Percentiles rank a stretch among this genome's conserved stretches.
phyloP scores from a whole-genome alignment of 1,140 invertebrate genomes.

The Littorina saxatilis region DNA sequence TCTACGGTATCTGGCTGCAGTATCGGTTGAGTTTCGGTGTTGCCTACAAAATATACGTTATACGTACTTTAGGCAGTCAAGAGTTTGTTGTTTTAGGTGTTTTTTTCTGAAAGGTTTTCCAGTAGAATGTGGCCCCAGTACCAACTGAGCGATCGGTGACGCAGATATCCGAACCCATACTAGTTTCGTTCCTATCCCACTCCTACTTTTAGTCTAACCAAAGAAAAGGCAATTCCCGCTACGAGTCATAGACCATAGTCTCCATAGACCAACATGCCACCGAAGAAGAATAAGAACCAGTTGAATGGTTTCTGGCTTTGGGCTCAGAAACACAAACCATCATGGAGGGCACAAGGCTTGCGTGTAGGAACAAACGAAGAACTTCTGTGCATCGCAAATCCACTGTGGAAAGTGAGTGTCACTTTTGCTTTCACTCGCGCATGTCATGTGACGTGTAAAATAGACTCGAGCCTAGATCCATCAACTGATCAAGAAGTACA shows the following conservation, averaged over 20 bases:
- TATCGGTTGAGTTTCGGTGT: no score
- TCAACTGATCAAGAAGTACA: no score
- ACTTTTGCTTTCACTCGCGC: no score
- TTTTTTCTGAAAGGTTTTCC: no score
- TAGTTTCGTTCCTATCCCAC: neutral
- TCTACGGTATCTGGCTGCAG: no score
- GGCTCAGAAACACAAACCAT: neutral
- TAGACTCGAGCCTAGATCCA: no score
- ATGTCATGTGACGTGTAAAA: neutral
- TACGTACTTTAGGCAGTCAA: no score
- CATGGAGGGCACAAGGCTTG: neutral
- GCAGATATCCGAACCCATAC: no score
- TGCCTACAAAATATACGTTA: no score
- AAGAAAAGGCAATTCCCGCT: neutral
- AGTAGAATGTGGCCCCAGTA: no score
- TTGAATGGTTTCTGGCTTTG: slow-evolving; percentile 1
- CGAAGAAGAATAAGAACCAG: neutral
- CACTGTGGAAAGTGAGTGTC: neutral
- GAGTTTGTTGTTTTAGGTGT: no score
- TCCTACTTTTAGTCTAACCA: neutral
- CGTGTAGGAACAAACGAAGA: neutral
- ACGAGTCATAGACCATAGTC: neutral
- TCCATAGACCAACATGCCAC: neutral
- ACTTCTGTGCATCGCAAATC: neutral
- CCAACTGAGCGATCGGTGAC: no score